These are phyloP conservation scores for Rhodeus uyekii DNA, from an alignment of 2,797 vertebrate species.

Conservation along the genomic window DNA sequence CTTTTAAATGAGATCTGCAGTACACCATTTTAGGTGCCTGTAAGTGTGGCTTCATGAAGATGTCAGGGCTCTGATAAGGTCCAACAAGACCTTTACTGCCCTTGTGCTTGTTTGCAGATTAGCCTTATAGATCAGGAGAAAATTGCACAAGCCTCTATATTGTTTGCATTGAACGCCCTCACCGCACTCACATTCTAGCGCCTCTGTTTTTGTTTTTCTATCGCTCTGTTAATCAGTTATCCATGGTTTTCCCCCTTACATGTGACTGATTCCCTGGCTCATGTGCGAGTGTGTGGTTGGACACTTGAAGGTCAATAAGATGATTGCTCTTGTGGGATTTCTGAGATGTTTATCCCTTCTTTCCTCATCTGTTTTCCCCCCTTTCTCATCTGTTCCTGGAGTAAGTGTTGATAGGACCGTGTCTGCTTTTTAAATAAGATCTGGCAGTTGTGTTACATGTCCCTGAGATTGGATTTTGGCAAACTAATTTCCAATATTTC, in stretches of 20 bases:
- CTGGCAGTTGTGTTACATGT: slow-evolving; percentile 54
- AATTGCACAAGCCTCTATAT: slow-evolving; percentile 4
- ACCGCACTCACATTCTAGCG: neutral
- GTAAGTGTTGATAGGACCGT: slow-evolving; percentile 52
- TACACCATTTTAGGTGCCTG: neutral
- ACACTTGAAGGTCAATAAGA: slow-evolving; percentile 47
- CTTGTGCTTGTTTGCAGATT: slow-evolving; percentile 27
- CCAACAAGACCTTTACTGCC: slow-evolving; percentile 9
- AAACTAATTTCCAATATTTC: slow-evolving; percentile 53
- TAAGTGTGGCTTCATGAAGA: neutral
- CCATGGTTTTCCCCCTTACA: neutral
- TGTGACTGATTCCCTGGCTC: slow-evolving; percentile 30
- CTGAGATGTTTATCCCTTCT: slow-evolving; percentile 26
- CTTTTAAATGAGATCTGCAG: neutral
- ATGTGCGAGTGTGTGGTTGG: slow-evolving; percentile 17
- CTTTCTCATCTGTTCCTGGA: slow-evolving; percentile 36
- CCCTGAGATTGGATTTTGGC: slow-evolving; percentile 58
- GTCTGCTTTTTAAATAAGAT: slow-evolving; percentile 59
- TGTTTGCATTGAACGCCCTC: slow-evolving; percentile 23
- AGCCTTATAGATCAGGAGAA: slow-evolving; percentile 33
- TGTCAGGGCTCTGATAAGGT: neutral
- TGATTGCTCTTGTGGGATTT: slow-evolving; percentile 39
- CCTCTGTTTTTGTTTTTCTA: slow-evolving; percentile 14
- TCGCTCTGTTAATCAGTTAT: slow-evolving; percentile 10
- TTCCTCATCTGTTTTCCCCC: slow-evolving; percentile 30